These are phyloP conservation scores for Anguilla japonica DNA, from an alignment of 2,113 vertebrate genomes.

Conservation along the genomic window DNA sequence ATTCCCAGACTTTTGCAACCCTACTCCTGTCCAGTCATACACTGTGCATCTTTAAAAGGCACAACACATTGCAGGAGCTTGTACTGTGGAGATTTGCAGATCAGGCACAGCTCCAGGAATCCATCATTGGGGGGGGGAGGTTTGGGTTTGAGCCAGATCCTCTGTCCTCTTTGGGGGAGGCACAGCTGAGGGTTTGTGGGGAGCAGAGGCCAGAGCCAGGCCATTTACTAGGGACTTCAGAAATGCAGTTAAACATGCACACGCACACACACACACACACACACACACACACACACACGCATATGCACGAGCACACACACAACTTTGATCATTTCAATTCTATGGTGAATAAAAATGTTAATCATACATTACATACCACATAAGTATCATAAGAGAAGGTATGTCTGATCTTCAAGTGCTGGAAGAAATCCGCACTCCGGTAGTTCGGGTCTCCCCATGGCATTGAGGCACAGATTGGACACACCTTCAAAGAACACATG, in stretches of 20 bases:
- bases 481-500: constrained; percentile 75
- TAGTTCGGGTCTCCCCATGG: constrained; percentile 97
- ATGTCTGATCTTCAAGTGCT: constrained; percentile 91
- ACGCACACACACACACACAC: too few relatives aligned
- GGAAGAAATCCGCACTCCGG: constrained; percentile 93
- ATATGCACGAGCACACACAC: too few relatives aligned
- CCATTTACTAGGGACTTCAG: background rate
- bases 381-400: constrained; percentile 96
- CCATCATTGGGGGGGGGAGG: too few relatives aligned
- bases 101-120: background rate
- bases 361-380: constrained; percentile 77
- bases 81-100: background rate
- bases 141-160: too few relatives aligned
- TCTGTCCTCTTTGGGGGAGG: too few relatives aligned
- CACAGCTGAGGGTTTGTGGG: too few relatives aligned
- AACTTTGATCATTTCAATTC: background rate
- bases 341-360: background rate
- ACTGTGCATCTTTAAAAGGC: background rate
- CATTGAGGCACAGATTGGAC: constrained; percentile 97
- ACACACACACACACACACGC: too few relatives aligned
- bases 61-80: background rate
- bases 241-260: background rate
- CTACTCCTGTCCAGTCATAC: background rate
- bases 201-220: too few relatives aligned
- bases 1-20: too few relatives aligned